Base-by-base conservation (phyloP, 2,113 vertebrate genomes). In the Toxotes chatareus region DNA sequence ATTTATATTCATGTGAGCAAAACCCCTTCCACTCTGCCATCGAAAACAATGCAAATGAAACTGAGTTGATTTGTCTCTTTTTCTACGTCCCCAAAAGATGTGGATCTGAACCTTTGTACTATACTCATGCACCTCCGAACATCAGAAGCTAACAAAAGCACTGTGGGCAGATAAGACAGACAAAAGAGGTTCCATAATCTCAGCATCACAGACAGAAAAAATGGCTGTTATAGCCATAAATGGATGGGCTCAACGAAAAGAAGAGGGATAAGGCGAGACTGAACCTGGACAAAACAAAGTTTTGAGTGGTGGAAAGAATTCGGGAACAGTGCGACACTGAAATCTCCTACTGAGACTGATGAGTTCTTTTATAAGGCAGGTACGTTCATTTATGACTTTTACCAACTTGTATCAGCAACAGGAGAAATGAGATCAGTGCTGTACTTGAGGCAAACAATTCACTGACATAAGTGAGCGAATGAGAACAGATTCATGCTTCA, bases 1-100 rank as follows among this genome's bases (percentile, higher is more conserved):
- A 94, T 94, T 93, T 93, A 92, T 92, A 93, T 94, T 79, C 90
- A 93, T 93, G 59, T 82, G 93, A 94, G 89, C 92, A 94, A 27
- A 92, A 83, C 88, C 80, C 53, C 61, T 68, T 84, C 78, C 68
- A 34, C 56, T 47, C 42, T 66, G 61, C 56, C 53, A 85, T 86
- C 90, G 27, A 40, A 40, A 40, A 40, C 87, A 90, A 88, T 86
- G 86, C 87, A 88, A 88, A 91, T 91, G 66, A 89, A 87, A 85
- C 49, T 56, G 74, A 89, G 74, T 62, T 81, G 84, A 85, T 91
- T 82, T 88, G 67, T 76, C 65, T 68, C 38, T 73, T 73, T 83
- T 83, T 79, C 76, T 63, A 23, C 60, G 47, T 78, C 62, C 65
- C n/a, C 59, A 56, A 81, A 83, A 81, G 85, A 79, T 88, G 73